Percentiles rank a stretch among this genome's conserved stretches.
Evolutionary conservation across 2,113 vertebrate species (phyloP).

Genomic region (Alces alces): DNA sequence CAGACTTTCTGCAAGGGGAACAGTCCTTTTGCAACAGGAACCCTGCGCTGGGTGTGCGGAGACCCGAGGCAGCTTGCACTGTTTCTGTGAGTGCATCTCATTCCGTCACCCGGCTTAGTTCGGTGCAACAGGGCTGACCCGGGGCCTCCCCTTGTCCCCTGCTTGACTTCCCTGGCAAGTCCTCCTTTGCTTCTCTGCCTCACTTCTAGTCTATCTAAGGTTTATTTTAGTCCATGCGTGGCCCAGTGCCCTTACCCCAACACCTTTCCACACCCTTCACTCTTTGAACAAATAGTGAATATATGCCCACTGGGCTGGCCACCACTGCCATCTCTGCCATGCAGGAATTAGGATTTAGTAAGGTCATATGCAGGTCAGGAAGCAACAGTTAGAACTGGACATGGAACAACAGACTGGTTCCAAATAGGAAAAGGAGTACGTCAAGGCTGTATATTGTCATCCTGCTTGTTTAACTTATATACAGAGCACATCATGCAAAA

Average conservation of each 20-base stretch:
- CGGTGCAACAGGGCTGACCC: background rate
- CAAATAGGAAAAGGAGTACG: too few species aligned
- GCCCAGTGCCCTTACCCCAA: background rate
- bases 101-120: background rate
- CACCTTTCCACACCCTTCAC: background rate
- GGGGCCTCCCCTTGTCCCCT: background rate
- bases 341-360: background rate
- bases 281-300: background rate
- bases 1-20: background rate
- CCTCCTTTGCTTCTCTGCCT: background rate
- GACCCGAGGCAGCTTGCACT: background rate
- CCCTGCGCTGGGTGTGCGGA: background rate
- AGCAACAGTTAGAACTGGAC: too few species aligned
- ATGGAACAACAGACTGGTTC: too few species aligned
- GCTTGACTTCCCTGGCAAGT: accelerated
- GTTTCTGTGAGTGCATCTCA: accelerated
- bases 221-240: background rate
- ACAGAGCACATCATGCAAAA: too few species aligned
- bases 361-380: background rate
- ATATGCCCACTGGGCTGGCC: background rate
- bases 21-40: background rate
- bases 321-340: background rate
- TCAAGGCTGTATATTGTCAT: too few species aligned
- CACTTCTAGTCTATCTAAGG: background rate
- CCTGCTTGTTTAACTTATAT: too few species aligned